These are phyloP conservation scores for Lates japonicus DNA, from an alignment of 2,797 vertebrate genomes.

Conservation along the genomic window DNA sequence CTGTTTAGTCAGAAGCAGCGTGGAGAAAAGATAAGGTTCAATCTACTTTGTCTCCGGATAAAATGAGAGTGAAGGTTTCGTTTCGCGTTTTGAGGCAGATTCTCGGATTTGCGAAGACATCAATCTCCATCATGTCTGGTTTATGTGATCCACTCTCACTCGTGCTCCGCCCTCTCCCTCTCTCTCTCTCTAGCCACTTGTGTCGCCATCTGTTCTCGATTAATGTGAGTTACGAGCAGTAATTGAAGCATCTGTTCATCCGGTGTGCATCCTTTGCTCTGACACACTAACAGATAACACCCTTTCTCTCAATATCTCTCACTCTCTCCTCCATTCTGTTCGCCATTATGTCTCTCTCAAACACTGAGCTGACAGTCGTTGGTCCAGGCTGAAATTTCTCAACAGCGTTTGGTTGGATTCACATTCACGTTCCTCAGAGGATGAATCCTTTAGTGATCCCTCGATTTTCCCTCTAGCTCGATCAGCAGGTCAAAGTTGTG, in stretches of 20 bases:
- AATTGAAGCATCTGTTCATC: conserved; percentile 83
- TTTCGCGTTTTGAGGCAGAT: conserved; percentile 56
- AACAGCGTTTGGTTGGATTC: not conserved
- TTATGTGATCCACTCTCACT: conserved; percentile 46
- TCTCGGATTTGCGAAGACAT: conserved; percentile 66
- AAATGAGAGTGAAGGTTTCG: conserved; percentile 28
- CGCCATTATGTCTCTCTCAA: not conserved
- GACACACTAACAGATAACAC: conserved; percentile 40
- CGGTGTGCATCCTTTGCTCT: conserved; percentile 62
- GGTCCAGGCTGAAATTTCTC: not conserved
- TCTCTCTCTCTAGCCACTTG: conserved; percentile 59
- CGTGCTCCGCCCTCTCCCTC: conserved; percentile 7
- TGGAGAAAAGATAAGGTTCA: not conserved
- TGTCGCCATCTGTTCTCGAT: conserved; percentile 79
- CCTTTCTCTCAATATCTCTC: conserved; percentile 12
- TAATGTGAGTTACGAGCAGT: conserved; percentile 81
- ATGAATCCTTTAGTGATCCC: not conserved
- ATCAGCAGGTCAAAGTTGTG: too few relatives aligned
- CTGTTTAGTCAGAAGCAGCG: not conserved
- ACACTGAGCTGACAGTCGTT: not conserved
- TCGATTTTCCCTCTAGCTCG: not conserved
- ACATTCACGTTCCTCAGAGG: not conserved
- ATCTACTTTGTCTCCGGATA: conserved; percentile 18
- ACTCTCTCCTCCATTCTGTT: conserved; percentile 1
- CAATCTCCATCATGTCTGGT: conserved; percentile 73